Evolutionary conservation across 2,113 vertebrate genomes (phyloP).

Genomic region (Corythoichthys intestinalis): DNA sequence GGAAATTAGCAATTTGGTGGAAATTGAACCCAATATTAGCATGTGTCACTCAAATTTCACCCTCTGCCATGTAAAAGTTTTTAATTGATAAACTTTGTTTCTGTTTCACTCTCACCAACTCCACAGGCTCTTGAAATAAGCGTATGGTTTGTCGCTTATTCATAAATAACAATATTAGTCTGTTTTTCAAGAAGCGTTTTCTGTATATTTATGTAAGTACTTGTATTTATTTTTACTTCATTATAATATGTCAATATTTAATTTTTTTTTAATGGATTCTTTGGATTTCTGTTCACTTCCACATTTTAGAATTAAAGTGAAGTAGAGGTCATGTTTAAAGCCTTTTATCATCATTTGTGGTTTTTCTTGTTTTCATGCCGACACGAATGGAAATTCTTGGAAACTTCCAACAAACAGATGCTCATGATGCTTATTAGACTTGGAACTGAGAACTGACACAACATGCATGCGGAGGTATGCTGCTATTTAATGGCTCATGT

Average conservation of each 20-base stretch:
- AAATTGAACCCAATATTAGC: constrained; percentile 21
- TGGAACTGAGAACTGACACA: not conserved
- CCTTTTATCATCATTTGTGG: constrained; percentile 60
- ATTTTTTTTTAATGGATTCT: constrained; percentile 80
- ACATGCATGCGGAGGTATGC: constrained; percentile 15
- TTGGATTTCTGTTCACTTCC: constrained; percentile 79
- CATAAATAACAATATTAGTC: constrained; percentile 80
- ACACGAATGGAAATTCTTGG: not conserved
- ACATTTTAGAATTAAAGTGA: constrained; percentile 81
- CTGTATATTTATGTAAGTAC: constrained; percentile 95
- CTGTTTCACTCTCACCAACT: constrained; percentile 24
- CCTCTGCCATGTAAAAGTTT: constrained; percentile 7
- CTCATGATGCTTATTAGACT: not conserved
- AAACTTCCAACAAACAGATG: not conserved
- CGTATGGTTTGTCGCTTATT: constrained; percentile 68
- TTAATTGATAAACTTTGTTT: not conserved
- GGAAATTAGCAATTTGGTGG: constrained; percentile 7
- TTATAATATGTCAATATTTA: constrained; percentile 82
- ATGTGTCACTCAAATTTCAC: not conserved
- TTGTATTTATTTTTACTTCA: constrained; percentile 94
- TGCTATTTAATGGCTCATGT: constrained; percentile 16
- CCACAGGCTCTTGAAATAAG: constrained; percentile 69
- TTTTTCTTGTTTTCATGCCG: constrained; percentile 10
- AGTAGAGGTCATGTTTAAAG: constrained; percentile 77
- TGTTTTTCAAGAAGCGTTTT: constrained; percentile 67